Evolutionary conservation across 2,888 invertebrate species (phyloP).

Genomic region (Mythimna pallens): DNA sequence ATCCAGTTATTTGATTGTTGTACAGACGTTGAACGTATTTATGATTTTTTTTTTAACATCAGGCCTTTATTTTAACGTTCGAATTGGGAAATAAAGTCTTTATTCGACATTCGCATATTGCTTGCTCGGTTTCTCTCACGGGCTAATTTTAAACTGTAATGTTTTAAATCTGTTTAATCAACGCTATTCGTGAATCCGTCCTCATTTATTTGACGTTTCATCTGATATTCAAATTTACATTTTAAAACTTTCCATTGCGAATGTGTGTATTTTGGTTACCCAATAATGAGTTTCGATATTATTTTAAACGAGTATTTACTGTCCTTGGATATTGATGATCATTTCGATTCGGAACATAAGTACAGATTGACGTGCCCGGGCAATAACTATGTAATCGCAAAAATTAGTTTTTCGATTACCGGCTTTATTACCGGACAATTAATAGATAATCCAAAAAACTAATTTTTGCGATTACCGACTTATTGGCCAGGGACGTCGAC

Average conservation of each 20-base stretch:
- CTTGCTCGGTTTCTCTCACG: slow-evolving; percentile 19
- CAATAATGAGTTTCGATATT: slow-evolving; percentile 30
- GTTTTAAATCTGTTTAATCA: slow-evolving; percentile 57
- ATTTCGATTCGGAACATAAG: not conserved
- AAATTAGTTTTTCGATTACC: no score
- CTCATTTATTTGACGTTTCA: slow-evolving; percentile 50
- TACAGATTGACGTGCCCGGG: no score
- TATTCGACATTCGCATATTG: slow-evolving; percentile 33
- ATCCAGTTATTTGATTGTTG: not conserved
- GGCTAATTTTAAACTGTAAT: slow-evolving; percentile 51
- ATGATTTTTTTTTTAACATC: slow-evolving; percentile 27
- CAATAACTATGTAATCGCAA: no score
- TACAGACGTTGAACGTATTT: slow-evolving; percentile 24
- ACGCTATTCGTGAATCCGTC: slow-evolving; percentile 37
- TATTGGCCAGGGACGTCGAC: no score
- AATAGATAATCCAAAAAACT: no score
- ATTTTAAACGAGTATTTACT: slow-evolving; percentile 8
- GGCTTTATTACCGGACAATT: no score
- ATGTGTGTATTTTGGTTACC: slow-evolving; percentile 14
- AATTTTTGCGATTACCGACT: no score
- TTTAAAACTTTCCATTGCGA: slow-evolving; percentile 32
- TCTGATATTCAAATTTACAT: slow-evolving; percentile 48
- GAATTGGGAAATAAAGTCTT: slow-evolving; percentile 43
- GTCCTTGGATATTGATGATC: slow-evolving; percentile 8
- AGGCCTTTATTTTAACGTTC: slow-evolving; percentile 41